These are phyloP conservation scores for Pseudochromis fuscus DNA, from an alignment of 2,797 vertebrate species.

Conservation along the genomic window DNA sequence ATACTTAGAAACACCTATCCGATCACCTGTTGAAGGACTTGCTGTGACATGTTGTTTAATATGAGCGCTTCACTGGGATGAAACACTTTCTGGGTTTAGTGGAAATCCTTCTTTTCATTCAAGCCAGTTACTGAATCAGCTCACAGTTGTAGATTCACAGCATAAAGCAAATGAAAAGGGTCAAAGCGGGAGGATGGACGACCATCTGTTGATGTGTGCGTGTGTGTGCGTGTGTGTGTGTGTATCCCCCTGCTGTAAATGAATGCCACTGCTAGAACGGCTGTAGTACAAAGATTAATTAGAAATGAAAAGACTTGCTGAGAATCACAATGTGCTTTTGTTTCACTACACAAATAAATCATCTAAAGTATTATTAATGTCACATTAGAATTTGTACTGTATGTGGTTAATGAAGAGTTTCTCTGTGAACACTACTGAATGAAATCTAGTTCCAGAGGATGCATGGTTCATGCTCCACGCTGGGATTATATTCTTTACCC, in stretches of 20 bases:
- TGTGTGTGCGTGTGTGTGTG: conserved; percentile 7
- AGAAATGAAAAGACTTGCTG: conserved; percentile 18
- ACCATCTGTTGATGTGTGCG: conserved; percentile 26
- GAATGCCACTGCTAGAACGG: conserved; percentile 21
- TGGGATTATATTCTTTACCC: conserved; percentile 46
- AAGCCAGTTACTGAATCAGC: conserved; percentile 16
- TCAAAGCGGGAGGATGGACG: conserved; percentile 30
- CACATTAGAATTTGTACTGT: not conserved
- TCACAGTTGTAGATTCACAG: conserved; percentile 28
- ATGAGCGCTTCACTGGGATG: conserved; percentile 1
- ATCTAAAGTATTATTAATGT: conserved; percentile 1
- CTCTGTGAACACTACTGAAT: conserved; percentile 10
- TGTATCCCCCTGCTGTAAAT: conserved; percentile 28
- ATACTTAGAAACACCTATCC: conserved; percentile 1
- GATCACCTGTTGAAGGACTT: conserved; percentile 7
- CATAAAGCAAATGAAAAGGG: conserved; percentile 43
- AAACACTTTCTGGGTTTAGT: conserved; percentile 17
- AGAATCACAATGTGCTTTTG: conserved; percentile 11
- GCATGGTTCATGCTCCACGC: conserved; percentile 23
- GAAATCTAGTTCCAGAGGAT: conserved; percentile 20
- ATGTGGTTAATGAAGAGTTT: conserved; percentile 9
- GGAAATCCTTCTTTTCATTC: conserved; percentile 15
- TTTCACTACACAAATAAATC: conserved; percentile 14
- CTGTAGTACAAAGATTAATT: conserved; percentile 31
- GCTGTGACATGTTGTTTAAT: not conserved